Base-by-base conservation (phyloP, 2,888 invertebrate genomes). In the Acrobasis suavella region DNA sequence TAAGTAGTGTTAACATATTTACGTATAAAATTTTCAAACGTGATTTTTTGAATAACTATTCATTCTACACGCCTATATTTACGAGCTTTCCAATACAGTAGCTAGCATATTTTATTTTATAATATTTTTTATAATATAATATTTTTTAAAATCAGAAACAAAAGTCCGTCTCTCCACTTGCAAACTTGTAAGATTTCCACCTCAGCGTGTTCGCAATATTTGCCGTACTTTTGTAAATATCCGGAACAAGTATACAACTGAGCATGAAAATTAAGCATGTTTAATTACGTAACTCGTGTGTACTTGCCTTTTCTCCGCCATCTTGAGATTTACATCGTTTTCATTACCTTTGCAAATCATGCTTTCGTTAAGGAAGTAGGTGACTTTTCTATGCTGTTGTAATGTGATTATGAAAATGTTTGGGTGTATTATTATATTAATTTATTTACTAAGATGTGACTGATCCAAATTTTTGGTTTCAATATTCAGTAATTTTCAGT, bases 251-350 rank as follows among this genome's bases (percentile, higher is more conserved):
- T 82, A 84, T 83, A 82, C 80, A 87, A 85, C 86, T 87, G 83
- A 83, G 87, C 88, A 89, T 88, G 86, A 85, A 87, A 89, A 89
- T 91, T 89, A 90, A 86, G 87, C 87, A 87, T 85, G 90, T 90
- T 88, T 89, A 87, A 90, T 89, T 89, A 86, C 80, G 77, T 78
- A 82, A 77, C 85, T 84, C 74, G 78, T 77, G 78, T 83, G 80
- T 82, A 76, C 80, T 72, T 74, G 73, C 72, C 78, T 77, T 76
- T 74, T 73, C 72, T 69, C 71, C 66, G 68, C 70, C 69, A 38
- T 49, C 54, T 42, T 14, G 46, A 49, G 60, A 58, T 58, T 63
- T 61, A 52, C 46, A 50, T 14, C 51, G 58, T 51, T 17, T 62
- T 52, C 50, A 62, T 58, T 62, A 55, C 32, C 22, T 52, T 16